phyloP scores from a whole-genome alignment of 2,113 vertebrate species.

The Spilogale gracilis region DNA sequence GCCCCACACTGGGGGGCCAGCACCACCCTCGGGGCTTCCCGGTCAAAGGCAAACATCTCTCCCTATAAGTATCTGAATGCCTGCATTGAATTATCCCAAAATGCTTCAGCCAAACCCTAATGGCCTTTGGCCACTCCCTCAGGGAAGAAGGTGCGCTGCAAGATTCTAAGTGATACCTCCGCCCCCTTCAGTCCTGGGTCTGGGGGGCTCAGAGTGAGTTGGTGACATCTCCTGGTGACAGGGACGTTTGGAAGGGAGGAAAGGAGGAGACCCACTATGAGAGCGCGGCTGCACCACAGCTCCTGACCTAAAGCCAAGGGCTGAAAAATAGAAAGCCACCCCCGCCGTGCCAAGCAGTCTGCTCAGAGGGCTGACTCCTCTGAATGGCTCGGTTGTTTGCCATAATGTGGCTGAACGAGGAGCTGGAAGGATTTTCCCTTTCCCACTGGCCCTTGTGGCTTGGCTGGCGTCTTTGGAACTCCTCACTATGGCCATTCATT shows the following conservation, averaged over 20 bases:
- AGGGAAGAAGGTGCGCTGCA: not conserved
- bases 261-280: not conserved
- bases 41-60: not conserved
- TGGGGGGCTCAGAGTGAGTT: not conserved
- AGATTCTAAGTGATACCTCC: constrained; percentile 20
- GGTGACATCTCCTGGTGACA: constrained; percentile 58
- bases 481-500: constrained; percentile 64
- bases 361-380: not conserved
- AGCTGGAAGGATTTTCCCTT: constrained; percentile 59
- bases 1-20: not conserved
- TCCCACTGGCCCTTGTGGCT: constrained; percentile 71
- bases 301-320: constrained; percentile 38
- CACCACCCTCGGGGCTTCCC: not conserved
- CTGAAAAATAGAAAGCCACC: constrained; percentile 18
- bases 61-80: not conserved
- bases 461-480: constrained; percentile 60
- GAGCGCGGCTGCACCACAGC: not conserved
- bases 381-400: constrained; percentile 69
- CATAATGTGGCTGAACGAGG: constrained; percentile 54
- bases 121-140: constrained; percentile 53
- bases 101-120: not conserved
- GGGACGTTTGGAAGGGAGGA: not conserved
- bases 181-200: not conserved
- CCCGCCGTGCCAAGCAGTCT: not conserved
- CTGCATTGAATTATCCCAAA: constrained; percentile 45